Percentiles rank a stretch among this genome's conserved stretches.
Conservation (phyloP, 2,888 invertebrate genomes). For the Ametastegia equiseti region DNA sequence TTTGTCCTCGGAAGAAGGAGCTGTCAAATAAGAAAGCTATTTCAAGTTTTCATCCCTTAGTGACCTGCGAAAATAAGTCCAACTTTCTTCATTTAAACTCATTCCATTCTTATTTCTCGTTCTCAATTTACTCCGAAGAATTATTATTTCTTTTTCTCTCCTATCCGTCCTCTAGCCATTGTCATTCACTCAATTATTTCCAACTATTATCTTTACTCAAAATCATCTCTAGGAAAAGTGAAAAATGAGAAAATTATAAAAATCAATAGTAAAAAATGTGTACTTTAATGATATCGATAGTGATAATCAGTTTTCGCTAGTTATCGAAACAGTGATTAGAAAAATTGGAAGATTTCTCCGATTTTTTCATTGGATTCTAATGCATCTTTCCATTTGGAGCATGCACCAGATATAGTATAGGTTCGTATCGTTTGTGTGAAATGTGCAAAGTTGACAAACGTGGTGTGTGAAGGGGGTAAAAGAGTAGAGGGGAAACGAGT, state of each 20-base stretch:
- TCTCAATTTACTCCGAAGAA: slow-evolving; percentile 4
- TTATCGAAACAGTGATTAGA: no score
- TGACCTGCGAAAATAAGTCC: neutral
- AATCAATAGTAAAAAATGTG: no score
- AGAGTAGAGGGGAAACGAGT: neutral
- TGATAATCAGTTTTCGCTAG: no score
- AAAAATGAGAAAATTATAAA: no score
- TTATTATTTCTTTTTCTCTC: neutral
- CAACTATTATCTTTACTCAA: neutral
- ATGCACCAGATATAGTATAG: no score
- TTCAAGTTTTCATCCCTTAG: slow-evolving; percentile 6
- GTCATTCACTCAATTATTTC: neutral
- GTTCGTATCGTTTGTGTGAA: neutral
- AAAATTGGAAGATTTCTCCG: no score
- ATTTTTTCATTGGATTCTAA: no score
- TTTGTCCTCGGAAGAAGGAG: neutral
- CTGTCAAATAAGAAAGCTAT: slow-evolving; percentile 6
- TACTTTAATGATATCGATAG: no score
- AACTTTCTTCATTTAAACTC: slow-evolving; percentile 29
- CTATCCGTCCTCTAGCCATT: neutral
- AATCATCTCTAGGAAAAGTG: no score
- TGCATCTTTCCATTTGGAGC: no score
- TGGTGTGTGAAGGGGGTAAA: neutral
- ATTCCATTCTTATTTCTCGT: neutral
- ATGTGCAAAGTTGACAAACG: neutral